Evolutionary conservation across 2,113 vertebrate species (phyloP).

Genomic region (Saguinus midas): DNA sequence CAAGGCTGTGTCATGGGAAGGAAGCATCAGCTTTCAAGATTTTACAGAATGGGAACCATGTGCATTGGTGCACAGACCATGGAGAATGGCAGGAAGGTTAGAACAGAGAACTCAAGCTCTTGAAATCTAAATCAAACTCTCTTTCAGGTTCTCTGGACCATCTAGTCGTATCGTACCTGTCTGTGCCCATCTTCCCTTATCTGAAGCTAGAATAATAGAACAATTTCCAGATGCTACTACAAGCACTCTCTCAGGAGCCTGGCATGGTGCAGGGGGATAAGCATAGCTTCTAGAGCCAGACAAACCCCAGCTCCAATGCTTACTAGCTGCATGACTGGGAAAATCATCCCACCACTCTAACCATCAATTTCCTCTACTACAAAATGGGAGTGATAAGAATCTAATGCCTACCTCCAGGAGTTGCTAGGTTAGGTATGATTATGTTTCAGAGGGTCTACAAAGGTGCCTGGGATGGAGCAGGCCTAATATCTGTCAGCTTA

Average conservation of each 20-base stretch:
- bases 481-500: background rate
- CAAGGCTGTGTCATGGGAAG: background rate
- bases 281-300: background rate
- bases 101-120: background rate
- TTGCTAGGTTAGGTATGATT: background rate
- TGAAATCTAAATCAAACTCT: background rate
- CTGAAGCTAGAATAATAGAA: background rate
- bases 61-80: background rate
- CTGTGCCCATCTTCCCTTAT: background rate
- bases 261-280: background rate
- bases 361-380: conserved; percentile 25
- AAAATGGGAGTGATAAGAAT: background rate
- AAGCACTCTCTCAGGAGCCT: background rate
- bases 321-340: background rate
- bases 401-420: background rate
- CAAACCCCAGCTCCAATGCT: background rate
- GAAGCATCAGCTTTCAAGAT: background rate
- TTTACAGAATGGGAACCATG: background rate
- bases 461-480: background rate
- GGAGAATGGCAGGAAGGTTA: background rate
- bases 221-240: background rate
- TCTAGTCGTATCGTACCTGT: background rate
- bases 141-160: background rate
- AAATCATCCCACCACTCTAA: conserved; percentile 2
- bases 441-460: conserved; percentile 15